Percentiles rank a stretch among this genome's conserved stretches.
Conservation (phyloP, 53 echinoderm and acorn worm genomes). For the Paracentrotus lividus region DNA sequence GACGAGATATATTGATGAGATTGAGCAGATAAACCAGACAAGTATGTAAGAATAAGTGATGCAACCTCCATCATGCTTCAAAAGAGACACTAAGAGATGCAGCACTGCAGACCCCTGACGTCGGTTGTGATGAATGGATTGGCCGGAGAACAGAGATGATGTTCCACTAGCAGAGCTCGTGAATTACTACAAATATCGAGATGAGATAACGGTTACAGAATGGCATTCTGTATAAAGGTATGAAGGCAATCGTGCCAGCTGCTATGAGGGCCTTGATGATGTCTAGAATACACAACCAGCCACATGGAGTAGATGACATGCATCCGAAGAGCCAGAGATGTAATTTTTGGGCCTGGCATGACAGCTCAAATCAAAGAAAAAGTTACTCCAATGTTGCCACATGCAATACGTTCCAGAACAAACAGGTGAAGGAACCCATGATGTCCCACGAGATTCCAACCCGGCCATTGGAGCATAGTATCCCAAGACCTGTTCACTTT, state of each 20-base stretch:
- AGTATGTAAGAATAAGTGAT: too few relatives aligned
- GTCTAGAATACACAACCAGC: background rate
- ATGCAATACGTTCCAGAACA: background rate
- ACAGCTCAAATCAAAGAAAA: background rate
- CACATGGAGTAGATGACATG: background rate
- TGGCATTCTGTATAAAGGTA: background rate
- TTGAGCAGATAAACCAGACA: constrained; percentile 21
- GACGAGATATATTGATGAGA: constrained; percentile 4
- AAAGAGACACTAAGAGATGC: too few relatives aligned
- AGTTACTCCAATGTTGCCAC: background rate
- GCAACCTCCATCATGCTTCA: too few relatives aligned
- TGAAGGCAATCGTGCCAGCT: background rate
- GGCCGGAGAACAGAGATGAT: background rate
- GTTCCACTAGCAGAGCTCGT: background rate
- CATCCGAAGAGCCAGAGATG: background rate
- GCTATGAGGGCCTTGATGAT: background rate
- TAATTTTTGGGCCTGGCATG: background rate
- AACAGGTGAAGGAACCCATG: background rate
- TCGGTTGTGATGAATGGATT: constrained; percentile 17
- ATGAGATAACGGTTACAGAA: background rate
- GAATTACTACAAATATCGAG: background rate
- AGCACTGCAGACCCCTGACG: too few relatives aligned
- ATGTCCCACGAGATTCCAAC: constrained; percentile 55
- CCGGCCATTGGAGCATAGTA: constrained; percentile 71
- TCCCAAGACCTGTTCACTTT: constrained; percentile 73